These are phyloP conservation scores for Aldabrachelys gigantea DNA, from an alignment of 2,113 vertebrate genomes.

Conservation along the genomic window DNA sequence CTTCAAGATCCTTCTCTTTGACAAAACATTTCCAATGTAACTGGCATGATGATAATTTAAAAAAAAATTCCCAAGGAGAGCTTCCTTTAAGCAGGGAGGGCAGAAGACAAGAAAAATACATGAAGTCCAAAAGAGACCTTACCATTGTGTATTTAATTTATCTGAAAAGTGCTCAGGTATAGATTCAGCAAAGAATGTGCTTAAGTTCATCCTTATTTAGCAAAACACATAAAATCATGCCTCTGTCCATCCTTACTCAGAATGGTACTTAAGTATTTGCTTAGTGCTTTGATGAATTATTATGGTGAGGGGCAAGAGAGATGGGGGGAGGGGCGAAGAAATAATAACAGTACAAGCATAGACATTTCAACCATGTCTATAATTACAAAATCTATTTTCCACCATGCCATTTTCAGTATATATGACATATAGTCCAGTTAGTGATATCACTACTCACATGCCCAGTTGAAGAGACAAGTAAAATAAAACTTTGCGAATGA, in stretches of 20 bases:
- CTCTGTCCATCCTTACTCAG: neutral
- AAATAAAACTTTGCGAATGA: conserved; percentile 20
- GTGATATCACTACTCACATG: neutral
- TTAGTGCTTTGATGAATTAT: neutral
- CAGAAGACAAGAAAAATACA: neutral
- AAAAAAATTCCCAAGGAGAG: neutral
- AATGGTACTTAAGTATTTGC: neutral
- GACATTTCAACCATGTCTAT: neutral
- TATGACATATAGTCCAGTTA: neutral
- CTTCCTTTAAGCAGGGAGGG: neutral
- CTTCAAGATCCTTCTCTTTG: neutral
- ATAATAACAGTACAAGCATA: neutral
- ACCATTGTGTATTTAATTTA: neutral
- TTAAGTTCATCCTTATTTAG: neutral
- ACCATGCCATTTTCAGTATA: neutral
- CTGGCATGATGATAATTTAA: neutral
- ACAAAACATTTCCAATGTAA: neutral
- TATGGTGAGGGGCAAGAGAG: neutral
- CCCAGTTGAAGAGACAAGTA: neutral
- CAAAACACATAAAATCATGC: neutral
- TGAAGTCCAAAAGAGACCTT: neutral
- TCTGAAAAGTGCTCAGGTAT: conserved; percentile 32
- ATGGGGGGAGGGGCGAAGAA: neutral
- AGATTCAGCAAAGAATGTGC: neutral
- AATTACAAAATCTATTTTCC: neutral